Evolutionary conservation across 2,113 vertebrate species (phyloP).

Genomic region (Oenanthe oenanthe): DNA sequence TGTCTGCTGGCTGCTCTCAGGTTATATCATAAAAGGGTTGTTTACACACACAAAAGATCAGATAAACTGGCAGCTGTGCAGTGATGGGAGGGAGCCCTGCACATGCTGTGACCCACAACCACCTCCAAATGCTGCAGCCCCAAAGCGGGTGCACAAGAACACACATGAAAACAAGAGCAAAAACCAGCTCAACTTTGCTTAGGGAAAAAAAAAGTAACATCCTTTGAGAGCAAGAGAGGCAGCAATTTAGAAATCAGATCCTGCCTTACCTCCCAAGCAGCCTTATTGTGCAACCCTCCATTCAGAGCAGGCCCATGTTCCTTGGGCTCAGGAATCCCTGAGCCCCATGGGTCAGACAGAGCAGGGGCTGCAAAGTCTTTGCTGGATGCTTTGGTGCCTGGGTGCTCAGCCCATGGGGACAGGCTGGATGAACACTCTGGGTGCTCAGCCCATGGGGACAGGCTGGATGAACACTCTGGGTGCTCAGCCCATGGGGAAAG

Average conservation of each 20-base stretch:
- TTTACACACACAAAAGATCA: conserved; percentile 12
- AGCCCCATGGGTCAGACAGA: not conserved
- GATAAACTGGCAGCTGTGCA: not conserved
- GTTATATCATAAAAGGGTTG: not conserved
- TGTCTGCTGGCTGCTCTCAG: not conserved
- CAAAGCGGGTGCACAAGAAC: accelerated
- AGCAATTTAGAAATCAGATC: not conserved
- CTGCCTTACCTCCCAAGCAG: not conserved
- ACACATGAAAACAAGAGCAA: accelerated
- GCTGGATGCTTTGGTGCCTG: not conserved
- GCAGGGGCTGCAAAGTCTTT: not conserved
- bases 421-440: not conserved
- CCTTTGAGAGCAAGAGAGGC: not conserved
- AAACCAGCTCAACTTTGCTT: not conserved
- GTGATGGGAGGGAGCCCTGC: not conserved
- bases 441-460: not conserved
- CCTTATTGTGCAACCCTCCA: not conserved
- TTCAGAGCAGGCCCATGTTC: not conserved
- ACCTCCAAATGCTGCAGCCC: not conserved
- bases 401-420: not conserved
- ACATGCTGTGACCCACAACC: not conserved
- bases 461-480: not conserved
- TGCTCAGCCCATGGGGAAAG: not conserved
- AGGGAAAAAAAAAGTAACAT: not conserved
- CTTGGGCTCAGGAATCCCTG: not conserved